Base-by-base conservation (phyloP, 2,797 vertebrate genomes). In the Lates japonicus region DNA sequence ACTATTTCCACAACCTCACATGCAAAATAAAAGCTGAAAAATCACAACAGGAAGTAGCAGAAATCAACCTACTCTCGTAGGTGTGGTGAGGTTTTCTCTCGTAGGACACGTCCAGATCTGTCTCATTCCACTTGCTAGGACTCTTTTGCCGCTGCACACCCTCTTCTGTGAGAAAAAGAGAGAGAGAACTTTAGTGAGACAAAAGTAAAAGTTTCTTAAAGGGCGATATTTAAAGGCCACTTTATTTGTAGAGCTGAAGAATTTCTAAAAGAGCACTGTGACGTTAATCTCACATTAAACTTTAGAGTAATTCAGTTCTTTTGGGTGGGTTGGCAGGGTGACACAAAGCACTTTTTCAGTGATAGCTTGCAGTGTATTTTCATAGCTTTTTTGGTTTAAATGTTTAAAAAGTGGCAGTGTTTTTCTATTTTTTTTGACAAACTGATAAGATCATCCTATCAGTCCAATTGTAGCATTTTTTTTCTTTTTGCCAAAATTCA, bases 41-140 rank as follows among this genome's bases (percentile, higher is more conserved):
- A 14, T n/a, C 1, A 37, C 5, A 39, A 49, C 6, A 63, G 7
- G 42, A 39, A 57, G 16, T 0, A 11, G 9, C 4, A 62, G 14
- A 82, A 82, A 85, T 76, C 0, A 70, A 91, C 96, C 93, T 74
- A 97, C 96, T 95, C 35, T 98, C 96, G 1, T 97, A 97, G 70
- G 92, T 93, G 16, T 96, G 94, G 4, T 97, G 94, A 19, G 95
- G 63, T 77, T 97, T 98, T 79, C 93, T 96, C 58, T 98, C 96
- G 0, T 96, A 97, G 0, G 94, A 94, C 82, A 95, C 81, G 9
- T 98, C 97, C 74, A 98, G 92, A 83, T 98, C 97, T 0, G 97
- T 96, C 85, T 98, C 97, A 0, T 97, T 98, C 97, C 97, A 98
- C 84, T 92, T 96, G 46, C 90, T 67, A 0, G 95, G 91, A 2